Evolutionary conservation across 2,888 invertebrate genomes (phyloP).

Genomic region (Polyploca ridens): DNA sequence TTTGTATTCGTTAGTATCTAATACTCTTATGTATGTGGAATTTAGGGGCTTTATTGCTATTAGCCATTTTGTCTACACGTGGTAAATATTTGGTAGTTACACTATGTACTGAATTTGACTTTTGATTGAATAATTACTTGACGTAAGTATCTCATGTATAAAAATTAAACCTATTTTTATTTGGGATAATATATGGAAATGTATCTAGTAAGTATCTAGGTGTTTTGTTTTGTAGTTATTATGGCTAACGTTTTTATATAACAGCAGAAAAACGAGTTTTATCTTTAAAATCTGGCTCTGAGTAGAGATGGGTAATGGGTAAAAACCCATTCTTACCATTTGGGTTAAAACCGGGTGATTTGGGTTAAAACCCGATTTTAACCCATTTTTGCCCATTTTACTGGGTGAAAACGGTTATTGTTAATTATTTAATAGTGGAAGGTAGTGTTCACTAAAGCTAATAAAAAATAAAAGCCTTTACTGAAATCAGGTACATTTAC

Average conservation of each 20-base stretch:
- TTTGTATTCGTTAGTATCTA: neutral
- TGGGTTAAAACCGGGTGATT: too few relatives aligned
- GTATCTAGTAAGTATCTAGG: neutral
- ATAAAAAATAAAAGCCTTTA: too few relatives aligned
- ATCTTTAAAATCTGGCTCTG: conserved; percentile 37
- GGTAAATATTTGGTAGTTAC: neutral
- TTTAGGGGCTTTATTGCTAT: neutral
- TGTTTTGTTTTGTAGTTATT: neutral
- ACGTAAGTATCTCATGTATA: too few relatives aligned
- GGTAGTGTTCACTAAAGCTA: too few relatives aligned
- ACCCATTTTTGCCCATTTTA: too few relatives aligned
- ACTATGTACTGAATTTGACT: neutral
- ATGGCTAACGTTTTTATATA: conserved; percentile 13
- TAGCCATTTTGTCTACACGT: neutral
- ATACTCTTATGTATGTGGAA: neutral
- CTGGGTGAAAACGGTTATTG: too few relatives aligned
- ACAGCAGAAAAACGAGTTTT: conserved; percentile 40
- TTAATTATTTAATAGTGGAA: too few relatives aligned
- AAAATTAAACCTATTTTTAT: neutral
- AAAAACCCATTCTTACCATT: too few relatives aligned
- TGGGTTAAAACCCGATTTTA: too few relatives aligned
- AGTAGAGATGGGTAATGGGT: too few relatives aligned
- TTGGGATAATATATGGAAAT: neutral
- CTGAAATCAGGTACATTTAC: too few relatives aligned
- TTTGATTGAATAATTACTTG: neutral